Percentiles rank a stretch among this genome's conserved stretches.
Conservation (phyloP, 2,888 invertebrate species). For the Myopa tessellatipennis region DNA sequence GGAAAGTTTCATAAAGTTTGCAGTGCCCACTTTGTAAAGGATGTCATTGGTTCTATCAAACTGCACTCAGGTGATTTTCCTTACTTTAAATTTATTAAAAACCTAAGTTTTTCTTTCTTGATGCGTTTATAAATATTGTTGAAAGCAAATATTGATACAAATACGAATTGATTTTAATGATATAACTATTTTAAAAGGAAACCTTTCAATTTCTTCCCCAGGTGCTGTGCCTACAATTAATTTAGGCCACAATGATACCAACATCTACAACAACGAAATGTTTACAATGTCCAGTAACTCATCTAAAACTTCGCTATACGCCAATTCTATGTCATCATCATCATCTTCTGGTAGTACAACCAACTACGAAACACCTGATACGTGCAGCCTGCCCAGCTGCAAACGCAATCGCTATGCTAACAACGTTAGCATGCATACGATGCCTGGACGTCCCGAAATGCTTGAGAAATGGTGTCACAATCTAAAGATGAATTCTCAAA, state of each 20-base stretch:
- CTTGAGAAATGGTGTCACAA: slow-evolving; percentile 63
- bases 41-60: slow-evolving; percentile 60
- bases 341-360: slow-evolving; percentile 56
- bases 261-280: slow-evolving; percentile 62
- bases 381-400: slow-evolving; percentile 61
- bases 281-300: slow-evolving; percentile 13
- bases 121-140: too few relatives aligned
- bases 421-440: slow-evolving; percentile 60
- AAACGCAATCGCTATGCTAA: slow-evolving; percentile 60
- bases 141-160: too few relatives aligned
- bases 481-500: slow-evolving; percentile 57
- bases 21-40: slow-evolving; percentile 63
- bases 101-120: too few relatives aligned
- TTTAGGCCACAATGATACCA: slow-evolving; percentile 60
- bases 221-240: slow-evolving; percentile 62
- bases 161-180: too few relatives aligned
- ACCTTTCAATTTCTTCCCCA: slow-evolving; percentile 30
- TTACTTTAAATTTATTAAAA: not conserved
- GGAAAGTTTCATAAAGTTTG: slow-evolving; percentile 65
- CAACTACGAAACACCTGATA: slow-evolving; percentile 45
- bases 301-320: slow-evolving; percentile 22
- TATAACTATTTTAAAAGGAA: too few relatives aligned
- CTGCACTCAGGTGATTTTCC: slow-evolving; percentile 59
- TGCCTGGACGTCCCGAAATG: slow-evolving; percentile 60
- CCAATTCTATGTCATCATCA: slow-evolving; percentile 52